Conservation (phyloP, 2,797 vertebrate genomes). For the Oreochromis mossambicus region DNA sequence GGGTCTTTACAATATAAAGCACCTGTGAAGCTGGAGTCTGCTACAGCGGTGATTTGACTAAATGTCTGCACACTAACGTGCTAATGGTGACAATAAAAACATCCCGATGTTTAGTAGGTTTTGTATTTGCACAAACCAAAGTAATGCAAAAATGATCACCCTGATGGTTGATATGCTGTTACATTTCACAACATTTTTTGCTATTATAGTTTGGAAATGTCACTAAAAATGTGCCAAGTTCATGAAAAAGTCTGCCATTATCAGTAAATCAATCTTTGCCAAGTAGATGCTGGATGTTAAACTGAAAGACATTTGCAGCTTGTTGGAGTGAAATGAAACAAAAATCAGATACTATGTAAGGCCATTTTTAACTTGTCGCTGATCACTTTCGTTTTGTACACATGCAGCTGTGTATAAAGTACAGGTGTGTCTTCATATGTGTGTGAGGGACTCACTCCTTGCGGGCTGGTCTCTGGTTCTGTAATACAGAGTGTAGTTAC, state of each 20-base stretch:
- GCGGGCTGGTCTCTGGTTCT: not conserved
- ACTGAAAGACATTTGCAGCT: not conserved
- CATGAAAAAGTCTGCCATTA: not conserved
- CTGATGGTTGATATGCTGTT: not conserved
- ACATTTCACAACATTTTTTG: not conserved
- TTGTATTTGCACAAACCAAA: not conserved
- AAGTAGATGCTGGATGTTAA: not conserved
- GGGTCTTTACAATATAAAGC: not conserved
- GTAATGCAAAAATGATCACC: not conserved
- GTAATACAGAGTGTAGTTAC: slow-evolving; percentile 65
- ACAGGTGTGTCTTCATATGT: not conserved
- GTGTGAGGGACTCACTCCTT: slow-evolving; percentile 39
- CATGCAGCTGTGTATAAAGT: not conserved
- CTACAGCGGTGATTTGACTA: not conserved
- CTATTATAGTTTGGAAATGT: not conserved
- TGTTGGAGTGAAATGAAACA: not conserved
- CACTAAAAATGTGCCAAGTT: not conserved
- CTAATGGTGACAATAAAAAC: not conserved
- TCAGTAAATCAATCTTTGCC: not conserved
- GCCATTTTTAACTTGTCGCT: not conserved
- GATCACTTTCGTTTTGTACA: not conserved
- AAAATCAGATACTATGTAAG: not conserved
- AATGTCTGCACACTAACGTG: not conserved
- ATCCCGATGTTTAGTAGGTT: not conserved
- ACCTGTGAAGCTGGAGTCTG: not conserved